Evolutionary conservation across 2,888 invertebrate species (phyloP), one percentile per base, ranked within the genome.

Genomic region (Eumacrocentrus americanus): DNA sequence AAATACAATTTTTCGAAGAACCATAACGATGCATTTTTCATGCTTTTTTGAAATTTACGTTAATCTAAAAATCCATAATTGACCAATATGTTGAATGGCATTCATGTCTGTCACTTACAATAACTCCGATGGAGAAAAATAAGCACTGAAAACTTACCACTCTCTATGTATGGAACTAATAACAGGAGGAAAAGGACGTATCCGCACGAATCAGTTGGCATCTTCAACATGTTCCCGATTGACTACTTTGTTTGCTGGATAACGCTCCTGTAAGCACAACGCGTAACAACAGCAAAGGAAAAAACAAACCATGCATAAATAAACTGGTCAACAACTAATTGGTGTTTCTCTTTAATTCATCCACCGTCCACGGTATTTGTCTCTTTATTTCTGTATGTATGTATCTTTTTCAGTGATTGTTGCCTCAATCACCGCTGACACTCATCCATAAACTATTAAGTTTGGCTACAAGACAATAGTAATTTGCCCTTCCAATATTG

Each of bases 151-250:
- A 25, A 85, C 88, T 88, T 78, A 89, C 89, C 88, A 83, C 87
- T 88, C 83, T 88, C 87, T 79, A 88, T 88, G 81, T 87, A 86
- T 73, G 88, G 88, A 78, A 88, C 84, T 78, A 88, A 84, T 77
- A 88, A 84, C 78, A 89, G 84, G 81, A 88, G 83, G 83, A 87
- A 87, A 78, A 87, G 83, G 82, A 87, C 85, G 82, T 87, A 87
- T 79, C 81, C 80, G 75, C 77, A 81, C 76, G 74, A 80, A 72
- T 78, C 79, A 75, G 77, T 77, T 72, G 75, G 71, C 79, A 79
- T 79, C 71, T 73, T 78, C 72, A 77, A 73, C 72, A 76, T 78
- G 76, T 76, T 76, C 68, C 68, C 65, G 66, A 64, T 62, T 64
- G 60, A 53, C 57, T 57, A 58, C 60, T 55, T 12, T 38, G 38